Base-by-base conservation (phyloP, 2,888 invertebrate species). In the Plagiodera versicolora region DNA sequence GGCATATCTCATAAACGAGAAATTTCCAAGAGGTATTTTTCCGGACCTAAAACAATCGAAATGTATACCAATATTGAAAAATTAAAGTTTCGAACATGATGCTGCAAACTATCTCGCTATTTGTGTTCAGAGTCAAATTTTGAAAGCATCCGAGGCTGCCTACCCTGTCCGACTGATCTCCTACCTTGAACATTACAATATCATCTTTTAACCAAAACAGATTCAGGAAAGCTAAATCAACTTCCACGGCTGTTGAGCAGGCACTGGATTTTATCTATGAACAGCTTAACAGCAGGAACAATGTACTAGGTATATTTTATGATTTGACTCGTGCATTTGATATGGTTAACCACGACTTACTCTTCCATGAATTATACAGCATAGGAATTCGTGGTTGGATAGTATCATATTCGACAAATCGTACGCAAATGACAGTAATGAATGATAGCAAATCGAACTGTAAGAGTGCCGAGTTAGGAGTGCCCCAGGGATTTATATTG, bases 101-200 rank as follows among this genome's bases (percentile, higher is more conserved):
- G 47, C 47, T 48, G 56, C 56, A 48, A 56, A 48, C 48, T 56
- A 48, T 56, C 56, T 30, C 8, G n/a, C 32, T 17, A 48, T 56
- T 47, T 48, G 56, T 48, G 48, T 56, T 24, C 46, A 45, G 55
- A 55, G 55, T 55, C 55, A 55, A 30, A 46, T 55, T 18, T 55
- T 47, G 30, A 55, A 55, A 55, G 46, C 30, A 14, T 55, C 47
- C 17, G 30, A 55, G 46, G 54, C 46, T 46, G 54, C 54, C 46
- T 50, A 50, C 50, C 32, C 50, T 30, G 32, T 50, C 18, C 50
- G 35, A 50, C 18, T 50, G 50, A 50, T 32, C 32, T 50, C 28
- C 16, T 50, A 50, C 50, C 50, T 50, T 50, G 32, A 50, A 50
- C 50, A 35, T 32, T 18, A 50, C 50, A 50, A 50, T 18, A 50